Base-by-base conservation (phyloP, 2,888 invertebrate genomes). In the Lomographa bimaculata region DNA sequence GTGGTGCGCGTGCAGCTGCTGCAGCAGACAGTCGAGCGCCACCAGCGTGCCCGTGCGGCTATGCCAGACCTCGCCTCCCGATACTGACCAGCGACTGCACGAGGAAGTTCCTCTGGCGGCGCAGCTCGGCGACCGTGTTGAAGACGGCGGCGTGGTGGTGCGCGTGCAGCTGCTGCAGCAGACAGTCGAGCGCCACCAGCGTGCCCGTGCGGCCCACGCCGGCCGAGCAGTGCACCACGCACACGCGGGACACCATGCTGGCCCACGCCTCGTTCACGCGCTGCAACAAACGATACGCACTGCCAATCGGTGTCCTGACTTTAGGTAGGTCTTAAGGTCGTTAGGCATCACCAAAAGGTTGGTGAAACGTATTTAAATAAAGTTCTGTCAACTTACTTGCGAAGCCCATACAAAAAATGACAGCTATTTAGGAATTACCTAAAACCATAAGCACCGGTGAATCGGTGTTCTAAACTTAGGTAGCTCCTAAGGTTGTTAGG, bases 191-290 rank as follows among this genome's bases (percentile, higher is more conserved):
- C 6, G 98, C 98, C 18, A 98, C 97, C 45, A 98, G 90, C 3
- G 98, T 98, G 38, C 98, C 98, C 3, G 98, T 98, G 67, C 98
- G 91, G 0, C 98, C 98, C 35, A 98, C 98, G 28, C 98, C 98
- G 18, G 98, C 98, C 49, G 92, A 92, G 84, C 98, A 98, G 81
- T 98, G 98, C 11, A 98, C 96, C 56, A 97, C 91, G 49, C 95
- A 94, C 0, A 96, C 95, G 0, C 96, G 95, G 17, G 94, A 94
- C 67, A 96, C 95, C 75, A 96, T 95, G 38, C 92, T 90, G 1
- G 94, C 93, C 90, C 95, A 97, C 10, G 95, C 95, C 54, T 96
- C 95, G 79, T 97, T 97, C 39, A 97, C 94, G 52, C 96, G 90
- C 74, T 92, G 79, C 0, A 16, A 6, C 5, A 18, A 4, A 24